A percentile compares a stretch with the other conserved stretches of the same genome.
These are phyloP conservation scores for Hyphantria cunea DNA, from an alignment of 1,140 invertebrate genomes.

Conservation along the genomic window DNA sequence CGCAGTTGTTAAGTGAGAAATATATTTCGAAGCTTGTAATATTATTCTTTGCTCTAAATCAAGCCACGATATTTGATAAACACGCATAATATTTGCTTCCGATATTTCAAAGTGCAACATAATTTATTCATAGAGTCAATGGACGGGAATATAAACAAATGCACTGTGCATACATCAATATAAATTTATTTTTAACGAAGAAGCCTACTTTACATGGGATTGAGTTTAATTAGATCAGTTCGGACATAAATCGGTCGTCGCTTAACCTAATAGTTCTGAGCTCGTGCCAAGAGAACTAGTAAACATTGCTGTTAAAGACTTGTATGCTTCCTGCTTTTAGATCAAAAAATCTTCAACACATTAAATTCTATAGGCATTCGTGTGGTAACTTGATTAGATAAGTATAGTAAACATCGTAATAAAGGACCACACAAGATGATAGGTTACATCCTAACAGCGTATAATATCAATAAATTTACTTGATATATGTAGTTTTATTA, in stretches of 20 bases:
- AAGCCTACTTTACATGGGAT: constrained; percentile 50
- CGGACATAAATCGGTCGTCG: constrained; percentile 63
- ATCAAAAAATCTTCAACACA: constrained; percentile 50
- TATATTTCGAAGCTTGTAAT: too few relatives aligned
- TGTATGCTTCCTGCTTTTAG: constrained; percentile 42
- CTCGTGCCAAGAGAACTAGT: constrained; percentile 54
- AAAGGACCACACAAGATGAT: constrained; percentile 11
- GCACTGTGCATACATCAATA: constrained; percentile 35
- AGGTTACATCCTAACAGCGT: not conserved
- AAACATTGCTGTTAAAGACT: constrained; percentile 51
- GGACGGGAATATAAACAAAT: constrained; percentile 41
- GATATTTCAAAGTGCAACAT: constrained; percentile 1
- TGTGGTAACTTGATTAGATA: constrained; percentile 38
- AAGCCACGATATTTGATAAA: too few relatives aligned
- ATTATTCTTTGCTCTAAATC: too few relatives aligned
- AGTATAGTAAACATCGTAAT: constrained; percentile 16
- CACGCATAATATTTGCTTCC: too few relatives aligned
- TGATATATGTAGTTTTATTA: too few relatives aligned
- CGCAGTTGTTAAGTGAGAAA: too few relatives aligned
- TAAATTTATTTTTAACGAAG: constrained; percentile 44
- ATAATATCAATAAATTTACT: not conserved
- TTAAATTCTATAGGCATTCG: constrained; percentile 35
- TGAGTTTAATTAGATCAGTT: constrained; percentile 54
- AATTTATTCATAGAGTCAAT: constrained; percentile 29
- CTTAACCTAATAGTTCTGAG: constrained; percentile 52